Evolutionary conservation across 2,113 vertebrate genomes (phyloP), one percentile per base, ranked within the genome.

Genomic region (Struthidea cinerea): DNA sequence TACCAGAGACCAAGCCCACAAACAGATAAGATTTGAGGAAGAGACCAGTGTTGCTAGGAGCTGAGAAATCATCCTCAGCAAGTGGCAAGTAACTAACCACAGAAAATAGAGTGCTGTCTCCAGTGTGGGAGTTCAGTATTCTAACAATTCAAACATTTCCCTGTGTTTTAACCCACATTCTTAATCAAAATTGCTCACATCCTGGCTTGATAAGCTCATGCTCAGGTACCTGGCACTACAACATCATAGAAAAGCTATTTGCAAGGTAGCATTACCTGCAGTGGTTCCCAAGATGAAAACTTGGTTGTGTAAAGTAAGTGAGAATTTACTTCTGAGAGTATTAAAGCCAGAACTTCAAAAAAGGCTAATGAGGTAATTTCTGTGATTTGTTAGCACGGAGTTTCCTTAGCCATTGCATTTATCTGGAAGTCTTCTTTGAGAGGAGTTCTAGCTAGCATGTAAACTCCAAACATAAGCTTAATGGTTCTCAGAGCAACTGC

Each of bases 21-120:
- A 84, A 69, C 24, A 93, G 74, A 87, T 79, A 93, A 82, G 37
- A 32, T 95, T 42, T 93, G 89, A 91, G 94, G 77, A 95, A 94
- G 84, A 89, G 46, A 69, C 26, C n/a, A 89, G 63, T 37, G 73
- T 64, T 87, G 57, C 69, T 82, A 89, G 69, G 84, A 94, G 85
- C 77, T 73, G 69, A 94, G 67, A 96, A 93, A 55, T 76, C 77
- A 79, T 79, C 53, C 57, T 89, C 57, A 87, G 81, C 65, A 82
- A 91, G 57, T 3, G 13, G 10, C 41, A 74, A 92, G 59, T 63
- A 86, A 42, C 71, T 26, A 75, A 87, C 61, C 89, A 89, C 87
- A 94, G 18, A 68, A 91, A 78, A 82, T 0, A 55, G 56, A 92
- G 33, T 21, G 20, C 39, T 24, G 10, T 73, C 61, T 84, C 22